A percentile compares a stretch with the other conserved stretches of the same genome.
Evolutionary conservation across 2,113 vertebrate genomes (phyloP).

Genomic region (Nibea albiflora): DNA sequence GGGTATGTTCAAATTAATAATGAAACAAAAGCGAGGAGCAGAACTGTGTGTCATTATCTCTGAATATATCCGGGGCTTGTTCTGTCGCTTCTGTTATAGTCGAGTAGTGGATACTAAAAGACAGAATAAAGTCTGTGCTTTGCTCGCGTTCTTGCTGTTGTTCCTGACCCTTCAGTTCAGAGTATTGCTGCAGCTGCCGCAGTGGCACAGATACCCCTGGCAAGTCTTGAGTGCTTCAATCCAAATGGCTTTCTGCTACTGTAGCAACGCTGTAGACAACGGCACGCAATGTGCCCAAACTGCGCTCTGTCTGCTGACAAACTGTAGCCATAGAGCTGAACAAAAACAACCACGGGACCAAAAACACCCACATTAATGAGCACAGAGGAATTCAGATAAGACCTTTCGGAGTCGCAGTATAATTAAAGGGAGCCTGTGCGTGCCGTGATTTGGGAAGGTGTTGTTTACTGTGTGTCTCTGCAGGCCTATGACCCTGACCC

Average conservation of each 20-base stretch:
- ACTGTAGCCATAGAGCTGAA: not conserved
- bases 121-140: not conserved
- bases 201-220: not conserved
- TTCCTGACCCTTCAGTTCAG: constrained; percentile 26
- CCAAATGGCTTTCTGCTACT: constrained; percentile 8
- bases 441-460: not conserved
- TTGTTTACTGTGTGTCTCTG: constrained; percentile 10
- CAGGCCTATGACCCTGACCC: not conserved
- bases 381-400: constrained; percentile 4
- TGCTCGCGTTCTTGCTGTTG: constrained; percentile 16
- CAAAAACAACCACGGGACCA: constrained; percentile 11
- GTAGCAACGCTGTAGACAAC: not conserved
- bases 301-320: not conserved
- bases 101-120: not conserved
- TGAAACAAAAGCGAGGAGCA: not conserved
- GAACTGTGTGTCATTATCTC: not conserved
- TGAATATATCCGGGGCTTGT: not conserved
- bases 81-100: not conserved
- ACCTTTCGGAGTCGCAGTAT: not conserved
- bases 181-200: constrained; percentile 6
- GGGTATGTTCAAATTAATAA: not conserved
- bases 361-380: not conserved
- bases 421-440: not conserved
- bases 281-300: not conserved
- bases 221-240: not conserved